Evolutionary conservation across 2,797 vertebrate genomes (phyloP), one percentile per base, ranked within the genome.

Genomic region (Rhincodon typus): DNA sequence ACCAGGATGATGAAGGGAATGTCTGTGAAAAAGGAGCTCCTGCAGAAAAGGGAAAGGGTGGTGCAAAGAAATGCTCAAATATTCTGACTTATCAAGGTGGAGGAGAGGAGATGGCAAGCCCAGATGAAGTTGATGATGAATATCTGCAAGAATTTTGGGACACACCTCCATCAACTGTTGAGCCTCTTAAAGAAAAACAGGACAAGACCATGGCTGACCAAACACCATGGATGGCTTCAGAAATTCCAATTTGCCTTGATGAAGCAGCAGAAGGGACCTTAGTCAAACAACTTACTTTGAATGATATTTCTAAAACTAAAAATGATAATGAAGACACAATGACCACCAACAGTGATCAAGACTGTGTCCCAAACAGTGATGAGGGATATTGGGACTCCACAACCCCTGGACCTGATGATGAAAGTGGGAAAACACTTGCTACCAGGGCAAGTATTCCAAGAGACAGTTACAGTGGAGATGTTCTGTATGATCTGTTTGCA

Each of bases 81-180:
- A 98, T 99, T 97, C 98, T 99, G 96, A 98, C 99, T 96, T 99
- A 99, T 97, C 99, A 99, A 97, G 99, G 99, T 67, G 99, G 99
- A 90, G 99, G 99, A 95, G 99, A 99, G 96, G 99, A 99, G 97
- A 99, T 99, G 99, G 99, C 99, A 77, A 99, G 98, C 97, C 99
- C 99, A 0, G 99, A 99, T 25, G 98, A 98, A 96, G 98, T 98
- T 96, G 98, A 99, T 5, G 98, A 99, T 96, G 98, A 98, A 21
- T 98, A 97, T 96, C 98, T 99, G 97, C 98, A 99, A 96, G 99
- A 99, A 42, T 98, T 99, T 96, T 99, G 99, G 99, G 99, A 99
- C 97, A 98, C 99, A 98, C 97, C 99, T 46, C 98, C 98, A 0
- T 98, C 98, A 88, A 97, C 98, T 0, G 98, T 98, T n/a, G 97